Evolutionary conservation across 2,113 vertebrate genomes (phyloP), one percentile per base, ranked within the genome.

Genomic region (Oreochromis niloticus): DNA sequence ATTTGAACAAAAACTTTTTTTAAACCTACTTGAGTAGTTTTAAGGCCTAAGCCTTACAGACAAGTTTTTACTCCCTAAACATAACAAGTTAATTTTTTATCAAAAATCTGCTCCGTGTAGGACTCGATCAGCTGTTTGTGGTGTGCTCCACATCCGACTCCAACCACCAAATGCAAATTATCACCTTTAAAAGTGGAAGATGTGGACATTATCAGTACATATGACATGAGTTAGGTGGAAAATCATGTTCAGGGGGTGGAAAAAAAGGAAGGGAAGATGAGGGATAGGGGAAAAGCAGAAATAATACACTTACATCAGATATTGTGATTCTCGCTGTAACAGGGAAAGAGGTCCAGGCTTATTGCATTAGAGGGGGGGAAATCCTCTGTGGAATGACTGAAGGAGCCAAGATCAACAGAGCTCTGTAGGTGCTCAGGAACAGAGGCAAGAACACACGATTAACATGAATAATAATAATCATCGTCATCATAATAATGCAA

Each of bases 321-420:
- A 9, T 89, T 85, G 54, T 87, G 50, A 68, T 90, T 86, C 57
- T 52, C 14, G 1, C 73, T 87, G 54, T 36, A 80, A 56, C 11
- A 8, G 41, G 80, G 41, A 83, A 36, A 83, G 43, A 32, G 30
- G 63, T 82, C 24, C 68, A 13, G 79, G 59, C 59, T 93, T 90
- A 79, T 84, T 90, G 89, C 88, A 82, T 92, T 54, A 48, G 85
- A 88, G 88, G 61, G 82, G 36, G 30, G 83, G 34, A 89, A 90
- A 88, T 91, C 93, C 90, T 87, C 91, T 85, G 6, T 81, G 91
- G 91, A 95, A 94, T 93, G 92, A 93, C 9, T 9, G 57, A 68
- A 79, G 88, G 59, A 32, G 92, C 93, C 92, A 94, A 92, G 61
- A 52, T 93, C 89, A 94, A 94, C 92, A 92, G 50, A 46, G 36